Base-by-base conservation (phyloP, 2,797 vertebrate species). In the Arrhamphus sclerolepis region DNA sequence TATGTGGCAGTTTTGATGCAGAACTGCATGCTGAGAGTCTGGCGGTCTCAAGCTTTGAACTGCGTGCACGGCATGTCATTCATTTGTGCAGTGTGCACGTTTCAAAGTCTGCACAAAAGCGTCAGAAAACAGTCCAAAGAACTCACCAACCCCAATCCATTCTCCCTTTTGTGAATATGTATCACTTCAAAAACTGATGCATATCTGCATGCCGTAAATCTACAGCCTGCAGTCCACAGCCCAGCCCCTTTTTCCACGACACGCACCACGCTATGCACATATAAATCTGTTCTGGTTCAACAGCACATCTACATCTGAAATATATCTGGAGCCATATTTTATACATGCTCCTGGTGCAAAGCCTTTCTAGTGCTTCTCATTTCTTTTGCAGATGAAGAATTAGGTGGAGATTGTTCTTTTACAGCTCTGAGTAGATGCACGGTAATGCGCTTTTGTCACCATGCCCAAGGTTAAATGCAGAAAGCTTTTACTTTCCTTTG, bases 91-190 rank as follows among this genome's bases (percentile, higher is more conserved):
- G 21, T 54, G 53, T 46, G 64, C n/a, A 26, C 52, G 57, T 77
- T 81, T 62, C 50, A 49, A 72, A 71, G 63, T 72, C 46, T 50
- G 66, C 62, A 56, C 66, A 61, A 59, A 53, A 64, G 70, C 72
- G 78, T 80, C 82, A 74, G 62, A 87, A 81, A 82, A 85, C 80
- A 87, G 89, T 85, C 77, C 85, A 71, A 78, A 88, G 78, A 83
- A 84, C 77, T 76, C 68, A 70, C 73, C 67, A 73, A 89, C 84
- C 89, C 74, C 84, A 89, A 89, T 91, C 86, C 85, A 63, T 76
- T 81, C 63, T 74, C 88, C 80, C 78, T 6, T n/a, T n/a, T 65
- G 83, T 90, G 86, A 90, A 88, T 89, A 89, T 86, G 79, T 78
- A 89, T 87, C 71, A 68, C 70, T 78, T 63, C 77, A 78, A 75